Evolutionary conservation across 2,113 vertebrate species (phyloP).

Genomic region (Ammospiza caudacuta): DNA sequence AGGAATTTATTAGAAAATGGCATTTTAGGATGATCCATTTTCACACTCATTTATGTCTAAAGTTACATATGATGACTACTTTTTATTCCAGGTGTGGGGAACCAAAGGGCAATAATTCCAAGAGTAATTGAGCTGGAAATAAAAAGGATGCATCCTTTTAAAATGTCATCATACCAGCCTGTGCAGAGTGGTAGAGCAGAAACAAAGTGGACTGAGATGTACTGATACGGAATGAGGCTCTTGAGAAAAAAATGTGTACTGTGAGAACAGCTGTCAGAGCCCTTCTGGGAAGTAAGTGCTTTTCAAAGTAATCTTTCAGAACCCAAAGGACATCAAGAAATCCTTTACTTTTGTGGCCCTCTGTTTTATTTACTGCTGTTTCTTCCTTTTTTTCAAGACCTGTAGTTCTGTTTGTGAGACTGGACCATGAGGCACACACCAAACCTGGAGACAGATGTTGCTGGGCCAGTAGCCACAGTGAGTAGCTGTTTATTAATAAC

Average conservation of each 20-base stretch:
- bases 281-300: background rate
- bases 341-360: background rate
- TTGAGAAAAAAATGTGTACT: background rate
- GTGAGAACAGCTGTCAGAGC: background rate
- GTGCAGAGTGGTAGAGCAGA: background rate
- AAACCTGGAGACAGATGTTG: background rate
- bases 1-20: background rate
- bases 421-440: background rate
- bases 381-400: background rate
- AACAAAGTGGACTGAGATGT: background rate
- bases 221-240: background rate
- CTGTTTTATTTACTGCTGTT: background rate
- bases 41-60: background rate
- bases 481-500: background rate
- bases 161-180: background rate
- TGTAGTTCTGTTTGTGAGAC: background rate
- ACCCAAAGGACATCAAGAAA: background rate
- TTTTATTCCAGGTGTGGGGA: background rate
- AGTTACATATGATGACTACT: background rate
- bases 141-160: fast-evolving
- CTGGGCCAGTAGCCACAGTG: background rate
- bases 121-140: background rate
- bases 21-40: background rate
- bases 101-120: background rate
- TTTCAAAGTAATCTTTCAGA: background rate